These are phyloP conservation scores for Ceratosolen fusciceps DNA, from an alignment of 1,140 invertebrate species.

Conservation along the genomic window DNA sequence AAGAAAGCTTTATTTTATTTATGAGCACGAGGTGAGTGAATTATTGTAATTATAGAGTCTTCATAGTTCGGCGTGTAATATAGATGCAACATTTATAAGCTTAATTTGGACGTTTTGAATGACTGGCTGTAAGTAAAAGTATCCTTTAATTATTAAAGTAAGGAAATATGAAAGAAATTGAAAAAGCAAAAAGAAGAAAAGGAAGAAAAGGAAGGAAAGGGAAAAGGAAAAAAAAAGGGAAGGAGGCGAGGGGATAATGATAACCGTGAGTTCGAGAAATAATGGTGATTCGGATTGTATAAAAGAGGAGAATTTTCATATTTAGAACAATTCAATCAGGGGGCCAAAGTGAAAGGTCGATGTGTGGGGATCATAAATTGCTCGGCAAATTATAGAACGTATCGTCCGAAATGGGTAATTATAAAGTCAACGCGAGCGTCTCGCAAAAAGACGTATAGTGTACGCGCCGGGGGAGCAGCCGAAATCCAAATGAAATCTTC, in stretches of 20 bases:
- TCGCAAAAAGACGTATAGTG: neutral
- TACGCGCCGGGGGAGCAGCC: neutral
- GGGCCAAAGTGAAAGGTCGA: neutral
- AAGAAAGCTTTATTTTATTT: too few relatives aligned
- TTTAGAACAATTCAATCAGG: neutral
- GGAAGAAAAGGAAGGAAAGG: too few relatives aligned
- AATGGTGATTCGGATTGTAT: neutral
- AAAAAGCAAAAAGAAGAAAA: neutral
- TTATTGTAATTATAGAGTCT: too few relatives aligned
- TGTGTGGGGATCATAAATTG: neutral
- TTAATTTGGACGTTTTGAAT: too few relatives aligned
- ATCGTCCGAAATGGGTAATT: neutral
- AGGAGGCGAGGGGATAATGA: too few relatives aligned
- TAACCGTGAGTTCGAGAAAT: too few relatives aligned
- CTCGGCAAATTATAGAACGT: neutral
- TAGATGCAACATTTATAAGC: too few relatives aligned
- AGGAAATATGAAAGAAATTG: neutral
- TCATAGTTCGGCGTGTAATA: too few relatives aligned
- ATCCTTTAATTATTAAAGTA: too few relatives aligned
- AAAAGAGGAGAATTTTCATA: neutral
- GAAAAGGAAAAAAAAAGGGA: too few relatives aligned
- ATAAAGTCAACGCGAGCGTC: neutral
- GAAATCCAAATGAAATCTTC: slow-evolving; percentile 36
- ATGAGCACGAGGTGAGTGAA: too few relatives aligned
- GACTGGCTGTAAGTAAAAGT: too few relatives aligned